Evolutionary conservation across 2,888 invertebrate genomes (phyloP), one percentile per base, ranked within the genome.

Genomic region (Agrypnus murinus): DNA sequence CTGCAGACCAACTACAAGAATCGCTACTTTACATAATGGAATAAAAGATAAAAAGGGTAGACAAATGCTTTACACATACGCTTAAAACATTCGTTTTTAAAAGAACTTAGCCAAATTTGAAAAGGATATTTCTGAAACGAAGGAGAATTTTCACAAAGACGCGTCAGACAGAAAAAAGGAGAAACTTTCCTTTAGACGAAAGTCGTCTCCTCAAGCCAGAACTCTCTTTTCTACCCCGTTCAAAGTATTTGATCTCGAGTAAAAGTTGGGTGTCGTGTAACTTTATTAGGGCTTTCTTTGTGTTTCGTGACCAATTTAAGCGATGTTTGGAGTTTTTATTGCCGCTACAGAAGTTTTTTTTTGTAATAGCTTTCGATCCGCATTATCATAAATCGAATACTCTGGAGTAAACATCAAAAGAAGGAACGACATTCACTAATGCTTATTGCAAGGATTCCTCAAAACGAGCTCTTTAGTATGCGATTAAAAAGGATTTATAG

Each of bases 311-410:
- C 48, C 59, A 58, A 59, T 59, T 66, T 66, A 66, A 59, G 40
- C 50, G 67, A 67, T 60, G 67, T 60, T 67, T 67, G 50, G 40
- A 59, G 62, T 62, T 62, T 67, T 67, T 45, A 55, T 59, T 58
- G 57, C 66, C 65, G 40, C 59, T 46, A 34, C 58, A 40, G 45
- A 58, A 58, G 34, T 65, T 65, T 59, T 66, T 25, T 65, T 59
- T 57, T 45, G 57, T 66, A 66, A 59, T 59, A 59, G 66, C 66
- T 59, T 66, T 59, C 66, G 59, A 59, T 40, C 46, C 59, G 48
- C 58, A 66, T 66, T 66, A 66, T 48, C 66, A 66, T 66, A 66
- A 66, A 66, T 66, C 59, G 66, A 59, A 66, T 66, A 40, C 59
- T 46, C 66, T 36, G 12, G 64, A 55, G 66, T 50, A 59, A 58